A percentile compares a stretch with the other conserved stretches of the same genome.
phyloP scores from a whole-genome alignment of 2,888 invertebrate genomes.

The Nebria salina region DNA sequence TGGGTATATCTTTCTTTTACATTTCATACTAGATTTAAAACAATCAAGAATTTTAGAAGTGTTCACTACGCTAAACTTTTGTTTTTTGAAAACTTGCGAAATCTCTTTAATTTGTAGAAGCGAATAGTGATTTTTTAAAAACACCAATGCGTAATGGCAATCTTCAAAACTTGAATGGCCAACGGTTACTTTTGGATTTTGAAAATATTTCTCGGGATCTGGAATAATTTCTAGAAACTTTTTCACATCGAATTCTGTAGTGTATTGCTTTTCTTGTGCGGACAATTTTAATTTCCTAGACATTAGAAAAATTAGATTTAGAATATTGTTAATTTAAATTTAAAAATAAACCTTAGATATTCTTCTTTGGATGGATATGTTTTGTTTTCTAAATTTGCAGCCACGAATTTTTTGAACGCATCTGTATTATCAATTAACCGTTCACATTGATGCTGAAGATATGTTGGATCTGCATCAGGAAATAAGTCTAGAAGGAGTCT shows the following conservation, averaged over 20 bases:
- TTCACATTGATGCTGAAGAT: conserved; percentile 55
- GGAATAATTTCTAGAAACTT: conserved; percentile 63
- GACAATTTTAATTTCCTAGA: conserved; percentile 55
- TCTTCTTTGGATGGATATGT: conserved; percentile 59
- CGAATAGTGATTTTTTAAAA: conserved; percentile 30
- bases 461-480: conserved; percentile 58
- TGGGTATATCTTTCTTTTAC: conserved; percentile 30
- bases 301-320: not conserved
- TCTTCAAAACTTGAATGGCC: conserved; percentile 14
- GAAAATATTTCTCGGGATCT: conserved; percentile 60
- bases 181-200: conserved; percentile 48
- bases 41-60: conserved; percentile 25
- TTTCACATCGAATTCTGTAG: conserved; percentile 60
- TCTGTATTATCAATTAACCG: conserved; percentile 51
- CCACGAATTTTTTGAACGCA: conserved; percentile 54
- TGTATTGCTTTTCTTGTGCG: conserved; percentile 61
- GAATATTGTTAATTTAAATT: conserved; percentile 9
- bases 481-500: conserved; percentile 55
- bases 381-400: conserved; percentile 54
- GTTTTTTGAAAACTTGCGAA: conserved; percentile 12
- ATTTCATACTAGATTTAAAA: conserved; percentile 15
- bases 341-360: conserved; percentile 55
- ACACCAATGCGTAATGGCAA: conserved; percentile 30
- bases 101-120: conserved; percentile 24
- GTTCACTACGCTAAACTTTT: conserved; percentile 17